Evolutionary conservation across 2,888 invertebrate species (phyloP).

Genomic region (Sussaba pulchella): DNA sequence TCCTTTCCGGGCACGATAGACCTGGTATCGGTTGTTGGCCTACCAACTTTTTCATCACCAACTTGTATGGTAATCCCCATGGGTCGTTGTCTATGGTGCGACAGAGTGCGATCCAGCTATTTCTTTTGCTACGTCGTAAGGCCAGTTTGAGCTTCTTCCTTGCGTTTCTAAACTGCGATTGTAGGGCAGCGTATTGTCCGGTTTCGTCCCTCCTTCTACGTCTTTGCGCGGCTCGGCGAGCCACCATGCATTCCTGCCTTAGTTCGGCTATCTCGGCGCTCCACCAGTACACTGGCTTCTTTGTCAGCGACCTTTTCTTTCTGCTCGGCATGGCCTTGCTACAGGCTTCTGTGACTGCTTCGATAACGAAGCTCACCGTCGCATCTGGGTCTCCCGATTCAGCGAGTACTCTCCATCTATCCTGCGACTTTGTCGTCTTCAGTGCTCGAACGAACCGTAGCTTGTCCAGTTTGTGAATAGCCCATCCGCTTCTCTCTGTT

Average conservation of each 20-base stretch:
- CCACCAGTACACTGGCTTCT: constrained; percentile 31
- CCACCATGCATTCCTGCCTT: background rate
- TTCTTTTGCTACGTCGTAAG: background rate
- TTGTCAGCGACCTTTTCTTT: background rate
- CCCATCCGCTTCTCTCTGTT: constrained; percentile 6
- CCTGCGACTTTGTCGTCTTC: constrained; percentile 17
- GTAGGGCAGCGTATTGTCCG: background rate
- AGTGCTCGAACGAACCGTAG: background rate
- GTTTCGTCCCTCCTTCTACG: background rate
- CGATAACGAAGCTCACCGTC: constrained; percentile 3
- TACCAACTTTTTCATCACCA: constrained; percentile 1
- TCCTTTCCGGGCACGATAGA: constrained; percentile 2
- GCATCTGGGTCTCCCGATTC: background rate
- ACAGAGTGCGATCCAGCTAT: constrained; percentile 7
- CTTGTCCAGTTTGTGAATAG: constrained; percentile 15
- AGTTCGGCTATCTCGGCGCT: background rate
- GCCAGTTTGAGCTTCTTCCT: background rate
- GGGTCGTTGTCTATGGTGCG: constrained; percentile 48
- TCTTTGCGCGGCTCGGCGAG: background rate
- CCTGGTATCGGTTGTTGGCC: constrained; percentile 23
- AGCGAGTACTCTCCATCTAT: background rate
- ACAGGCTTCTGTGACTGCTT: constrained; percentile 10
- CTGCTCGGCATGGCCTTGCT: constrained; percentile 31
- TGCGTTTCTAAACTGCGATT: background rate
- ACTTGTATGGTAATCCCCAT: constrained; percentile 41